Conservation (phyloP, 1,140 invertebrate species). For the Formica exsecta region DNA sequence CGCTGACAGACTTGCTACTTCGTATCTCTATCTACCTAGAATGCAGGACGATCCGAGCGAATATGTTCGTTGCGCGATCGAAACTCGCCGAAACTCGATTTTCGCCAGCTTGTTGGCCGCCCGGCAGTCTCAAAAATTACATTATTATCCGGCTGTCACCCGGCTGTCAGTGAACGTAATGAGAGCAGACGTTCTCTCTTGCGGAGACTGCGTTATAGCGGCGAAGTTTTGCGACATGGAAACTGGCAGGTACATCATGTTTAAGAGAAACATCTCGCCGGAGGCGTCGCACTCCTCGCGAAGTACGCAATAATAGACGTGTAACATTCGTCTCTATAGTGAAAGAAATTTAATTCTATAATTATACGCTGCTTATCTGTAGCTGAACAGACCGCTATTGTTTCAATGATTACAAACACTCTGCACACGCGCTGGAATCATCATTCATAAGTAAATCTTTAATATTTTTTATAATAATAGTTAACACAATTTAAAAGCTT, state of each 20-base stretch:
- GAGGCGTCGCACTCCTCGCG: conserved; percentile 20
- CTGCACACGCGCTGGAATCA: background rate
- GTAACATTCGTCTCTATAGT: background rate
- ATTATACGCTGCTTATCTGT: background rate
- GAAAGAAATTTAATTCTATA: conserved; percentile 35
- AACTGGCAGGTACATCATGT: conserved; percentile 38
- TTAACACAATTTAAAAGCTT: conserved; percentile 2
- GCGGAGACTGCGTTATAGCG: conserved; percentile 23
- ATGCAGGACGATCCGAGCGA: background rate
- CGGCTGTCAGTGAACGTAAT: conserved; percentile 48
- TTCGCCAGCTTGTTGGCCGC: conserved; percentile 43
- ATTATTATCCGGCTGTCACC: conserved; percentile 56
- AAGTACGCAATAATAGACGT: conserved; percentile 16
- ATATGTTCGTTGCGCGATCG: conserved; percentile 26
- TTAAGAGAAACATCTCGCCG: conserved; percentile 45
- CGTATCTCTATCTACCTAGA: background rate
- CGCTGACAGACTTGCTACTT: conserved; percentile 29
- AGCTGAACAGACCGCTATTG: background rate
- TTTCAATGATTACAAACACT: conserved; percentile 24
- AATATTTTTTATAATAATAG: conserved; percentile 9
- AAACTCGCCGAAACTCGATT: conserved; percentile 59
- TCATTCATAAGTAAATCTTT: background rate
- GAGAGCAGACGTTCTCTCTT: conserved; percentile 43
- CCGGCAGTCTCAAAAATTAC: conserved; percentile 55
- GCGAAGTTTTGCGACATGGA: conserved; percentile 42